These are phyloP conservation scores for Eudemis profundana DNA, from an alignment of 2,888 invertebrate genomes.

Conservation along the genomic window DNA sequence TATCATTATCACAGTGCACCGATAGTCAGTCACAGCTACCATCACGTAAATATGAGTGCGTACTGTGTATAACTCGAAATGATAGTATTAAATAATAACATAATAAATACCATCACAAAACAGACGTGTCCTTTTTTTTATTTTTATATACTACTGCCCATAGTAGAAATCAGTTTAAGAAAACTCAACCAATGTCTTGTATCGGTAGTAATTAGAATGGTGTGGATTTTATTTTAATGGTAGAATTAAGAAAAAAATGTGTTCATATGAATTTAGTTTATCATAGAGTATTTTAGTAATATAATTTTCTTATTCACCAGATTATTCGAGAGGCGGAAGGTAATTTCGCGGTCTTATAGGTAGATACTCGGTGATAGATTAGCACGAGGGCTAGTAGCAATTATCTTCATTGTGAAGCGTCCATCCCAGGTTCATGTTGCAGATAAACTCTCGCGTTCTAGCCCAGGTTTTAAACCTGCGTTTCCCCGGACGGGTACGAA, in stretches of 20 bases:
- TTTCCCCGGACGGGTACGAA: too few relatives aligned
- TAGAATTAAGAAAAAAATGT: constrained; percentile 80
- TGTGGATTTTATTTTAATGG: constrained; percentile 73
- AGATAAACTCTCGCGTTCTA: too few relatives aligned
- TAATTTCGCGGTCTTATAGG: constrained; percentile 15
- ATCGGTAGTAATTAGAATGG: constrained; percentile 64
- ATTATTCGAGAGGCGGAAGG: constrained; percentile 18
- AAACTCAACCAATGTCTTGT: constrained; percentile 49
- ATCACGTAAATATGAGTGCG: too few relatives aligned
- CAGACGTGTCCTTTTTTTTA: not conserved
- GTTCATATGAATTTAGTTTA: constrained; percentile 83
- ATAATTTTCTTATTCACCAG: constrained; percentile 66
- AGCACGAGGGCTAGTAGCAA: too few relatives aligned
- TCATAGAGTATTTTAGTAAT: constrained; percentile 75
- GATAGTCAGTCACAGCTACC: too few relatives aligned
- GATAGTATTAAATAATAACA: too few relatives aligned
- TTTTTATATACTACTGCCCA: constrained; percentile 8
- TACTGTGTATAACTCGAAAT: too few relatives aligned
- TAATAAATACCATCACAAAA: not conserved
- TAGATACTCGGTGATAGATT: too few relatives aligned
- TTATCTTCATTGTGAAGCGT: too few relatives aligned
- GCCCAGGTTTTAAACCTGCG: too few relatives aligned
- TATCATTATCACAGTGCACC: too few relatives aligned
- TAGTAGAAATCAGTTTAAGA: not conserved
- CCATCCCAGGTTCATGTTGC: too few relatives aligned